phyloP scores from a whole-genome alignment of 2,113 vertebrate species.

The Cairina moschata region DNA sequence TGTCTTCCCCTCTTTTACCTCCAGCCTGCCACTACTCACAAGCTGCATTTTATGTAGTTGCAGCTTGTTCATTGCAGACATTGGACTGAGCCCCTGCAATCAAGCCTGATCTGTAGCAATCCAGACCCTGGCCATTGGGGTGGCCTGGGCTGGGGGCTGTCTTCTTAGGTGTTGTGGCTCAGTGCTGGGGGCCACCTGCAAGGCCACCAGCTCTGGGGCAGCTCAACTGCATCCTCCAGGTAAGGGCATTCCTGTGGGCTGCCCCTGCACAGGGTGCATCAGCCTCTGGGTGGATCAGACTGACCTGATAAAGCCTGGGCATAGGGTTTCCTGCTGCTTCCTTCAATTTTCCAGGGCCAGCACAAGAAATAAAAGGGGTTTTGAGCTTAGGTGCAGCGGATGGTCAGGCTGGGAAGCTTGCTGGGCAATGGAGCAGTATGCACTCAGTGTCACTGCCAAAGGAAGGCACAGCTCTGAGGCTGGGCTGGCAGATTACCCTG shows the following conservation, averaged over 20 bases:
- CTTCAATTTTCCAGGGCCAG: background rate
- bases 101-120: background rate
- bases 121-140: accelerated
- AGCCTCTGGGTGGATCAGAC: background rate
- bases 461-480: background rate
- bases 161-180: background rate
- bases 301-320: background rate
- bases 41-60: background rate
- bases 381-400: background rate
- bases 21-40: background rate
- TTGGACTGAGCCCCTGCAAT: background rate
- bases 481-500: background rate
- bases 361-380: background rate
- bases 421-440: background rate
- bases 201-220: background rate
- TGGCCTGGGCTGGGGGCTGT: background rate
- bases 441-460: background rate
- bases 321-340: background rate
- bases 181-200: background rate
- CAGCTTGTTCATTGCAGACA: background rate
- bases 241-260: background rate
- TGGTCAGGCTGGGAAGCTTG: background rate
- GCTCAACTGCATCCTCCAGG: background rate
- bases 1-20: background rate
- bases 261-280: background rate